phyloP scores from a whole-genome alignment of 2,113 vertebrate species.

The rabbit (Oryctolagus cuniculus) region mOryCun1.1 NC_091445.1:55822501-55823000 shows the following conservation, averaged over 20 bases:
- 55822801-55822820: neutral
- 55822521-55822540: too few relatives aligned
- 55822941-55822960: too few relatives aligned
- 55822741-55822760: neutral
- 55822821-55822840: neutral
- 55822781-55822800: neutral
- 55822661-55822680: neutral
- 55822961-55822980: too few relatives aligned
- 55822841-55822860: neutral
- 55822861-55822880: neutral
- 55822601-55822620: too few relatives aligned
- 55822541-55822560: too few relatives aligned
- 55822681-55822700: neutral
- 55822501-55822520: too few relatives aligned
- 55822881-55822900: conserved; percentile 6
- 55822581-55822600: too few relatives aligned
- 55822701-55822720: neutral
- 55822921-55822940: neutral
- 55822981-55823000: too few relatives aligned
- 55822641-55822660: neutral
- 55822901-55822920: neutral
- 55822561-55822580: too few relatives aligned
- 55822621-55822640: neutral
- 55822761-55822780: neutral
- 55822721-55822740: neutral